Conservation (phyloP, 2,113 vertebrate species). For the Rhinolophus sinicus region DNA sequence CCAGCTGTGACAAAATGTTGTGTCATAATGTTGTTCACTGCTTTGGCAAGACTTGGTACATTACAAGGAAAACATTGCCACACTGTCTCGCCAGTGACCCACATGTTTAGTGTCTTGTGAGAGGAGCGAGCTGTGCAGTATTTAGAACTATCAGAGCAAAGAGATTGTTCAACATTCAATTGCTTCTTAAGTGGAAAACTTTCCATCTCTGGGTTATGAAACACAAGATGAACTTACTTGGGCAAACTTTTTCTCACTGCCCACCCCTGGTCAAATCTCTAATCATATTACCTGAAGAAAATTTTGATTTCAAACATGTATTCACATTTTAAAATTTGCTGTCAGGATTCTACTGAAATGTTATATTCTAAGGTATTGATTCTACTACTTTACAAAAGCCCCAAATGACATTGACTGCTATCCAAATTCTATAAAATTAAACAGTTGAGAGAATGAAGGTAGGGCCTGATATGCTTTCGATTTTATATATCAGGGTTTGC, state of each 20-base stretch:
- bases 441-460: background rate
- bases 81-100: slow-evolving; percentile 69
- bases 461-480: background rate
- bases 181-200: slow-evolving; percentile 18
- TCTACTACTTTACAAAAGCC: background rate
- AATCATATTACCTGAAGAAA: slow-evolving; percentile 1
- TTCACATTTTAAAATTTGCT: slow-evolving; percentile 18
- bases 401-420: background rate
- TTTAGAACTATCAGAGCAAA: slow-evolving; percentile 12
- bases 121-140: background rate
- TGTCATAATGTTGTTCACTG: slow-evolving; percentile 42
- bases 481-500: slow-evolving; percentile 11
- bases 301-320: background rate
- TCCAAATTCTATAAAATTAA: background rate
- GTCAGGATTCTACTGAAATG: background rate
- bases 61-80: slow-evolving; percentile 71
- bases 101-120: slow-evolving; percentile 48
- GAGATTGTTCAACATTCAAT: background rate
- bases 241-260: background rate
- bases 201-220: background rate
- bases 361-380: background rate
- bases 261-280: background rate
- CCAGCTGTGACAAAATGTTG: slow-evolving; percentile 9
- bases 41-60: slow-evolving; percentile 62
- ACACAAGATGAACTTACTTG: slow-evolving; percentile 8